Percentiles rank a stretch among this genome's conserved stretches.
These are phyloP conservation scores for Eupithecia vulgata DNA, from an alignment of 2,888 invertebrate species.

Conservation along the genomic window DNA sequence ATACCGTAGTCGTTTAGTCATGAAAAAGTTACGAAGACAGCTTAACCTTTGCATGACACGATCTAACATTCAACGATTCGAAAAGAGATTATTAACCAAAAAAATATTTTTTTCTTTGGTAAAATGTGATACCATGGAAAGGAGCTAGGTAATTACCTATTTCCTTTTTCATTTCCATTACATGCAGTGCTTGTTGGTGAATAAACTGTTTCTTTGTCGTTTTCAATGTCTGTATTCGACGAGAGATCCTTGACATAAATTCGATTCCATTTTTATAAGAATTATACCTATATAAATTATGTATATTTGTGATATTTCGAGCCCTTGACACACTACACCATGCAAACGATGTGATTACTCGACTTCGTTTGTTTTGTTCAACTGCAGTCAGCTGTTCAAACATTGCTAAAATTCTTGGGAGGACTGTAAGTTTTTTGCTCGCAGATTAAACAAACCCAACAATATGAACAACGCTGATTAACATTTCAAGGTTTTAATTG, in stretches of 20 bases:
- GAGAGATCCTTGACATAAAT: slow-evolving; percentile 9
- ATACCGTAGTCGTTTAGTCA: no score
- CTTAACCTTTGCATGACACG: no score
- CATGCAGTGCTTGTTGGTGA: not conserved
- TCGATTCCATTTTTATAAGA: not conserved
- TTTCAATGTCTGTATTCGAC: not conserved
- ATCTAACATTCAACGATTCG: not conserved
- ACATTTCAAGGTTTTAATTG: slow-evolving; percentile 11
- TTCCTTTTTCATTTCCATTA: no score
- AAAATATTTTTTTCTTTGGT: not conserved
- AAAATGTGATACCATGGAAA: not conserved
- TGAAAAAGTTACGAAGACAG: no score
- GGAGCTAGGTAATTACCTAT: not conserved
- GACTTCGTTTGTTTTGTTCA: slow-evolving; percentile 27
- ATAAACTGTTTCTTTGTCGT: not conserved
- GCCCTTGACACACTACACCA: slow-evolving; percentile 4
- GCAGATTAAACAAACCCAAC: not conserved
- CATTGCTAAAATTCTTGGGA: slow-evolving; percentile 28
- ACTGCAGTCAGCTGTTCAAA: slow-evolving; percentile 48
- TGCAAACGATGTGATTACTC: not conserved
- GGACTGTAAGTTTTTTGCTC: slow-evolving; percentile 6
- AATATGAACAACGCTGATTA: not conserved
- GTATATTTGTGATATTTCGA: not conserved
- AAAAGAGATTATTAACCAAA: not conserved
- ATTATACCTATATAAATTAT: not conserved